Base-by-base conservation (phyloP, 2,888 invertebrate genomes). In the Hyposoter dolosus region DNA sequence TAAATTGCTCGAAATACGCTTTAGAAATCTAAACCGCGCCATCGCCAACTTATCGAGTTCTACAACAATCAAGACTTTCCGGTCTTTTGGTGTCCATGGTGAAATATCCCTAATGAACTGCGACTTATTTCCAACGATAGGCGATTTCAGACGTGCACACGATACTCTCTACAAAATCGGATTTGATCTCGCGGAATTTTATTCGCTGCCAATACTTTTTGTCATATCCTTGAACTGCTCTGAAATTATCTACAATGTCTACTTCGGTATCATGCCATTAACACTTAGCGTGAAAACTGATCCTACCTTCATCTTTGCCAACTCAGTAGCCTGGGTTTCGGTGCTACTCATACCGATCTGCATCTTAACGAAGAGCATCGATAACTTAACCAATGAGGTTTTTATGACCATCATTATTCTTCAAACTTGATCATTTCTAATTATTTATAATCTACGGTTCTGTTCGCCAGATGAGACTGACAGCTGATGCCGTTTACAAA, bases 121-220 rank as follows among this genome's bases (percentile, higher is more conserved):
- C 80, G 7, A n/a, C 45, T 19, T 75, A 23, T 28, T n/a, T 80
- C 17, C 43, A 3, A 66, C 43, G 5, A 69, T 90, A 35, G 28
- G 83, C 43, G 66, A 74, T 10, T 68, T 86, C n/a, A 85, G 87
- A 72, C 71, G 83, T 0, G 66, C 85, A 9, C 87, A 91, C 56
- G 71, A 53, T 6, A 69, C 72, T 4, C 78, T 90, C 1, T 90
- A 84, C 72, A 80, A 89, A 3, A 82, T 88, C 17, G 80, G 75
- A n/a, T 56, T 12, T 0, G 86, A 88, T 9, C 45, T 90, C 40
- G 83, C 90, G 0, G 56, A 85, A 1, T 88, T 82, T 79, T 88
- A 90, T 63, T 88, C 89, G 0, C 1, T 89, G 7, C 86, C 89
- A 6, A 79, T 78, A 4, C 68, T 91, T 0, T 28, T 82, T 3